Evolutionary conservation across 2,888 invertebrate genomes (phyloP).

Genomic region (Nebria salina): DNA sequence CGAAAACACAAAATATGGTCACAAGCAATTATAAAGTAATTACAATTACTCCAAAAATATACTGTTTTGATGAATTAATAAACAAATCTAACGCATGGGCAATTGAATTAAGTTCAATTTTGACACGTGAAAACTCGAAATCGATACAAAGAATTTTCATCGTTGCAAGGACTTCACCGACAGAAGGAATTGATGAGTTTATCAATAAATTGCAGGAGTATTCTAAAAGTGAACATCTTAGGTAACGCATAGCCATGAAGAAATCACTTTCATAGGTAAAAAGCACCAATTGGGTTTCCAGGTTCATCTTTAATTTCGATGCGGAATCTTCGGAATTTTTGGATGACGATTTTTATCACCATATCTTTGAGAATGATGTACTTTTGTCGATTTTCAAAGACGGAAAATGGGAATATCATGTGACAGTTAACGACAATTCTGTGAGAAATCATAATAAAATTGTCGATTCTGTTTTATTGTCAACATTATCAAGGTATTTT

Average conservation of each 20-base stretch:
- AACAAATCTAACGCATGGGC: not conserved
- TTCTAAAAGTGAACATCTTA: not conserved
- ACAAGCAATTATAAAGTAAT: no score
- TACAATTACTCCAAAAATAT: no score
- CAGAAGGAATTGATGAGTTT: not conserved
- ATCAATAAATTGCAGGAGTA: not conserved
- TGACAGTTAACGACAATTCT: not conserved
- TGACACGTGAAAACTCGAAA: not conserved
- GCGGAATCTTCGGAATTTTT: conserved; percentile 71
- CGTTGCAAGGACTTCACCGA: not conserved
- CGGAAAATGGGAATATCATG: conserved; percentile 53
- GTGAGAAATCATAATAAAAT: not conserved
- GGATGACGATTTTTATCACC: conserved; percentile 70
- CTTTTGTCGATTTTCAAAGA: conserved; percentile 79
- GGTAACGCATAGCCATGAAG: not conserved
- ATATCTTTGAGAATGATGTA: conserved; percentile 77
- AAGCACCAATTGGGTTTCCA: conserved; percentile 20
- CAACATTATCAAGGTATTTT: not conserved
- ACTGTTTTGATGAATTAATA: no score
- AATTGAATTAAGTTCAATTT: not conserved
- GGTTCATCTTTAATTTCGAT: conserved; percentile 70
- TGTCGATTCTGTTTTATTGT: not conserved
- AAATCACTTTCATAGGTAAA: not conserved
- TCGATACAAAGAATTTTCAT: not conserved
- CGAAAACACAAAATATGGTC: no score